phyloP scores from a whole-genome alignment of 2,797 vertebrate species.

The Salarias fasciatus region DNA sequence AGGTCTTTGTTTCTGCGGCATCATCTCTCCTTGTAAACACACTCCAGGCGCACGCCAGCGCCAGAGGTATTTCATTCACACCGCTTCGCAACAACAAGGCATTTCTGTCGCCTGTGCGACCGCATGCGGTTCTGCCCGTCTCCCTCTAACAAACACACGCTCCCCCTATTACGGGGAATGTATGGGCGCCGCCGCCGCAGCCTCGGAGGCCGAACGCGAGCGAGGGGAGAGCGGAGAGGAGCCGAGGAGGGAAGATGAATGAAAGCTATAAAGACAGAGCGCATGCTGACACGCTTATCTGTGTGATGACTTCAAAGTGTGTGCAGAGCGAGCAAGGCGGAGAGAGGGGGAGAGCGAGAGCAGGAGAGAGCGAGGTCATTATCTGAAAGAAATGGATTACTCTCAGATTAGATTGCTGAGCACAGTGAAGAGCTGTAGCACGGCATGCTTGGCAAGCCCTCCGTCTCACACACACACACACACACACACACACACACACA shows the following conservation, averaged over 20 bases:
- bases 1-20: constrained; percentile 55
- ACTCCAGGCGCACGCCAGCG: constrained; percentile 14
- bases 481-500: no score
- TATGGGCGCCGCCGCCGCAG: no score
- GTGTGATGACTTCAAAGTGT: constrained; percentile 73
- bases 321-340: constrained; percentile 42
- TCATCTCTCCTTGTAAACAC: constrained; percentile 45
- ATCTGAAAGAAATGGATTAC: constrained; percentile 84
- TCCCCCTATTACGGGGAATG: constrained; percentile 1
- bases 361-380: constrained; percentile 74
- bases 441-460: constrained; percentile 54
- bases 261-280: constrained; percentile 48
- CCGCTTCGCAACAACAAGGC: constrained; percentile 35
- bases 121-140: constrained; percentile 23
- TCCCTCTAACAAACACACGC: constrained; percentile 9
- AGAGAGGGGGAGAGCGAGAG: constrained; percentile 38
- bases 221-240: constrained; percentile 26
- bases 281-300: constrained; percentile 71
- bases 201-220: constrained; percentile 14
- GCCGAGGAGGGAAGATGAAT: constrained; percentile 23
- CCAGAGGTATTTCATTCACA: constrained; percentile 48
- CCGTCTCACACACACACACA: constrained; percentile 8
- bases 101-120: constrained; percentile 18
- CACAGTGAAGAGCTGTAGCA: constrained; percentile 62
- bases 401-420: constrained; percentile 82